Conservation (phyloP, 1,140 invertebrate species). For the Homarus americanus region DNA sequence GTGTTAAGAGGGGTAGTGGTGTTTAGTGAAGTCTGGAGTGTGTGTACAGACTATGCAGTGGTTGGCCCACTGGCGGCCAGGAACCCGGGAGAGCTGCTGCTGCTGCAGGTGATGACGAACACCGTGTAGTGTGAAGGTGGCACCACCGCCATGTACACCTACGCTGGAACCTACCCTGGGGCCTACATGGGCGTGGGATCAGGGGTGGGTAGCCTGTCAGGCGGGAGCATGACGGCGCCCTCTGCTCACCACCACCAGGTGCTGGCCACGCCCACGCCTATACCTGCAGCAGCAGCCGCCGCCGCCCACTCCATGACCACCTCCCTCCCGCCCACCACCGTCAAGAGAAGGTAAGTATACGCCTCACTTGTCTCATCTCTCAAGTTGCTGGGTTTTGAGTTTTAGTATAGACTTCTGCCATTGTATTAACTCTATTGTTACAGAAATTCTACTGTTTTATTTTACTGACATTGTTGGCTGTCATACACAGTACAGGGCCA, state of each 20-base stretch:
- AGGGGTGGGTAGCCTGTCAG: conserved; percentile 68
- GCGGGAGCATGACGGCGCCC: conserved; percentile 62
- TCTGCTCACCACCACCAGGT: conserved; percentile 66
- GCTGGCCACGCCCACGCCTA: conserved; percentile 62
- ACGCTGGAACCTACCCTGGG: conserved; percentile 70
- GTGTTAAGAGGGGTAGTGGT: neutral
- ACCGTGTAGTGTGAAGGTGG: neutral
- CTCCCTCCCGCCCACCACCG: conserved; percentile 67
- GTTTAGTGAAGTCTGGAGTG: neutral
- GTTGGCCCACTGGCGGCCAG: neutral
- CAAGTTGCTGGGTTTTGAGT: too few relatives aligned
- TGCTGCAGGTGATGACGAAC: neutral
- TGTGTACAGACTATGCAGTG: neutral
- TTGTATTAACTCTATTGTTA: too few relatives aligned
- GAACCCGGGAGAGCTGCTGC: neutral
- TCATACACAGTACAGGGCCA: too few relatives aligned
- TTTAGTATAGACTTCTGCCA: too few relatives aligned
- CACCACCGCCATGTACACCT: conserved; percentile 64
- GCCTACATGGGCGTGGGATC: conserved; percentile 73
- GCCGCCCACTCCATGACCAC: conserved; percentile 57
- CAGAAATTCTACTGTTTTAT: too few relatives aligned
- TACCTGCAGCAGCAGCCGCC: conserved; percentile 62
- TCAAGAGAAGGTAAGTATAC: conserved; percentile 70
- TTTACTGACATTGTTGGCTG: too few relatives aligned
- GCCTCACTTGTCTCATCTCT: too few relatives aligned